Evolutionary conservation across 1,140 invertebrate species (phyloP).

Genomic region (Drosophila quadrilineata): DNA sequence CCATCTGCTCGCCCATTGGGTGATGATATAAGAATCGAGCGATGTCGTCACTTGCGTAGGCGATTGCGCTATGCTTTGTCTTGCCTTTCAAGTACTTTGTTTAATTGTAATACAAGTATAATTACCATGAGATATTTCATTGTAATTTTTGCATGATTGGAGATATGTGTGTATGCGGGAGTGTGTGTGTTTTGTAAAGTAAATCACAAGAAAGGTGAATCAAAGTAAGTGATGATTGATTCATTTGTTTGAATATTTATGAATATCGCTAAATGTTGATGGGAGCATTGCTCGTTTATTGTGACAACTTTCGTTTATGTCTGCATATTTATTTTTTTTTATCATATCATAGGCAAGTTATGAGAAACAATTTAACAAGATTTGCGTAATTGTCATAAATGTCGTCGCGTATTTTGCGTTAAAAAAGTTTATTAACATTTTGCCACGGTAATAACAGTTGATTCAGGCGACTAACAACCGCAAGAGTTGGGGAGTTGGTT

Average conservation of each 20-base stretch:
- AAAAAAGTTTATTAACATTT: constrained; percentile 78
- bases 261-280: background rate
- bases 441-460: constrained; percentile 38
- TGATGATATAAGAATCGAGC: constrained; percentile 18
- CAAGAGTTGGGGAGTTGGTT: constrained; percentile 65
- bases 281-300: background rate
- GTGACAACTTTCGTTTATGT: constrained; percentile 40
- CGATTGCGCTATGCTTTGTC: constrained; percentile 44
- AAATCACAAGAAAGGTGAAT: constrained; percentile 20
- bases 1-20: background rate
- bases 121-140: too few species aligned
- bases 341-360: constrained; percentile 45
- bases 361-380: constrained; percentile 39
- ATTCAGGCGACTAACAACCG: constrained; percentile 52
- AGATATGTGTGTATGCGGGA: constrained; percentile 5
- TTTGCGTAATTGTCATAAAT: constrained; percentile 64
- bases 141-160: too few species aligned
- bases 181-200: constrained; percentile 15
- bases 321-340: constrained; percentile 4
- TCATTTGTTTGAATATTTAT: background rate
- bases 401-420: constrained; percentile 67
- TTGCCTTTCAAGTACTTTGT: constrained; percentile 40
- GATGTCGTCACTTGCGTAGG: constrained; percentile 64
- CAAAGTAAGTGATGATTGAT: constrained; percentile 3
- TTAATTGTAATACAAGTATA: constrained; percentile 61